Base-by-base conservation (phyloP, 1,140 invertebrate genomes). In the silkworm (Bombyx mori) region DNA sequence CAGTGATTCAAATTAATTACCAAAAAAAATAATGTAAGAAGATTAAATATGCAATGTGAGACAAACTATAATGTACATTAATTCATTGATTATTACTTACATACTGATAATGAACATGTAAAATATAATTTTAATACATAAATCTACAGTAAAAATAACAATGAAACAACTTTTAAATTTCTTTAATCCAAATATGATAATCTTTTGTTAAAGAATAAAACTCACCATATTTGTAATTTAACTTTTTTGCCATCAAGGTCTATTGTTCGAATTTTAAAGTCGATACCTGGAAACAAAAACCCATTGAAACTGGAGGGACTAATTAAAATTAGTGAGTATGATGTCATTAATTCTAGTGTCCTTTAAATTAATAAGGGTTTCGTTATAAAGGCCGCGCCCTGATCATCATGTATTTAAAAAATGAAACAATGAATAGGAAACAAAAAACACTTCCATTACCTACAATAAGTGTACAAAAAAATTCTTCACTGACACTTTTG, bases 191-290 rank as follows among this genome's bases (percentile, higher is more conserved):
- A 35, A 35, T 35, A 35, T 3, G 26, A 35, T 35, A 18, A 18
- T 18, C 2, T 35, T 35, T 35, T 35, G 26, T 35, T 35, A 35
- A 35, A 35, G 26, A 42, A 61, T 58, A 52, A 57, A 56, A 86
- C 91, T 91, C 88, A 95, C 97, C 97, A 99, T 94, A 99, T 98
- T 90, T 99, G 97, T 80, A 99, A 90, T 91, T 99, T 99, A 62
- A 99, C 98, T 91, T 98, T 99, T 90, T 99, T 99, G 57, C 97
- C 97, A 88, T 96, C 93, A 71, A 99, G 90, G 89, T 99, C 97
- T 77, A 99, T 96, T 74, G 97, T 99, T 91, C 98, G 97, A 77
- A 99, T 99, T 93, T 99, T 99, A 88, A 99, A 99, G 91, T 99
- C 97, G 88, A 99, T 98, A 79, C 97, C 97, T 98, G 88, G 49